A percentile compares a stretch with the other conserved stretches of the same genome.
Conservation (phyloP, 2,113 vertebrate genomes). For the Hydrolagus affinis region DNA sequence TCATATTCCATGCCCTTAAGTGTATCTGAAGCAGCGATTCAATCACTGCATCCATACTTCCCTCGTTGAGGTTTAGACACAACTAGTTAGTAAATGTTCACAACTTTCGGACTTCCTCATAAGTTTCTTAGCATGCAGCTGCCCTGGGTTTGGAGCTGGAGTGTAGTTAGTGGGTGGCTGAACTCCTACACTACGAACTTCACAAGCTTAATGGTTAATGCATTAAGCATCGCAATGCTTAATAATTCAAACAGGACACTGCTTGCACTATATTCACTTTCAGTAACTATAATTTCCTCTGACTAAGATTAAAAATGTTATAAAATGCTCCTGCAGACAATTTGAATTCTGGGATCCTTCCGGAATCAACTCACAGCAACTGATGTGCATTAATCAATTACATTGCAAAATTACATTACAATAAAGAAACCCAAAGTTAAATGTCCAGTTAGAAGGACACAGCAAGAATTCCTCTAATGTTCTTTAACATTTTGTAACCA, state of each 20-base stretch:
- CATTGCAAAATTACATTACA: background rate
- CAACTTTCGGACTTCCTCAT: background rate
- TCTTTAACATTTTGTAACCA: background rate
- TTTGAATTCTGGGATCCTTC: background rate
- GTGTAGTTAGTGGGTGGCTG: background rate
- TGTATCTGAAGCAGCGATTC: background rate
- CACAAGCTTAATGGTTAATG: constrained; percentile 5
- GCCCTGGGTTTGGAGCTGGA: background rate
- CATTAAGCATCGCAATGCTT: background rate
- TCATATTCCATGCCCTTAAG: background rate
- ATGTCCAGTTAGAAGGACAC: background rate
- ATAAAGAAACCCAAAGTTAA: background rate
- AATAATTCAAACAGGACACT: background rate
- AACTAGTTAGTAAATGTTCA: background rate
- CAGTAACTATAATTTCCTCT: background rate
- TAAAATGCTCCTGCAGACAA: background rate
- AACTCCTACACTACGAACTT: background rate
- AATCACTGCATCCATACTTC: background rate
- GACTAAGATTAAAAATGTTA: background rate
- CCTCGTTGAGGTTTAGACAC: background rate
- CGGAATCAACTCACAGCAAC: background rate
- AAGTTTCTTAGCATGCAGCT: background rate
- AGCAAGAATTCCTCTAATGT: background rate
- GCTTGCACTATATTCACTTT: background rate
- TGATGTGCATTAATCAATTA: background rate